phyloP scores from a whole-genome alignment of 37 sponge, comb jelly and placozoan species.

The Cladorhizidae sp. region DNA sequence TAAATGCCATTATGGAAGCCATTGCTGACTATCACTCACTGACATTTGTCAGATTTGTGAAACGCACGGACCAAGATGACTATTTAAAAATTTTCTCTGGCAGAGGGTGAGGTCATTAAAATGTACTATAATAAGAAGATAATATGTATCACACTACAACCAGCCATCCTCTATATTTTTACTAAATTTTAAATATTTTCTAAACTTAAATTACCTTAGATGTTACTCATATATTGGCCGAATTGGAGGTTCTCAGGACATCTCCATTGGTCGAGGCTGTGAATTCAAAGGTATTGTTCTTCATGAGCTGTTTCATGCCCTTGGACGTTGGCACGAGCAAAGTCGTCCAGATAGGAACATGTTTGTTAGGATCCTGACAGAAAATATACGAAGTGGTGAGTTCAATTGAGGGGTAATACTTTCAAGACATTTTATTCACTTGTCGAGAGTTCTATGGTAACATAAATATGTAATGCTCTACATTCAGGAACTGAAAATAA shows the following conservation, averaged over 20 bases:
- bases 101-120: slow-evolving; percentile 58
- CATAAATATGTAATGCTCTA: background rate
- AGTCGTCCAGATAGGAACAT: slow-evolving; percentile 83
- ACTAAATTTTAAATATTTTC: too few species aligned
- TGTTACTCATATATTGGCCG: slow-evolving; percentile 75
- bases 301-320: slow-evolving; percentile 67
- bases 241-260: slow-evolving; percentile 56
- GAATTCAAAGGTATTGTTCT: slow-evolving; percentile 72
- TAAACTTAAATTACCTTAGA: slow-evolving; percentile 1
- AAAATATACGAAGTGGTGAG: slow-evolving; percentile 60
- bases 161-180: too few species aligned
- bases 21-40: slow-evolving; percentile 42
- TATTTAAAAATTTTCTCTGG: slow-evolving; percentile 66
- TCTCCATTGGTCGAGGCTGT: slow-evolving; percentile 83
- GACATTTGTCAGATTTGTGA: slow-evolving; percentile 62
- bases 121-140: background rate
- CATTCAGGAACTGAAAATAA: slow-evolving; percentile 50
- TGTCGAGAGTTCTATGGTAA: background rate
- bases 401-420: too few species aligned
- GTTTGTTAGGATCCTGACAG: slow-evolving; percentile 39
- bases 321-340: slow-evolving; percentile 77
- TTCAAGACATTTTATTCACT: too few species aligned
- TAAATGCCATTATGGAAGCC: slow-evolving; percentile 52
- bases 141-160: too few species aligned
- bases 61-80: slow-evolving; percentile 48